Evolutionary conservation across 37 sponge, comb jelly and placozoan genomes (phyloP), one percentile per base, ranked within the genome.

Genomic region (Chondrosia reniformis): DNA sequence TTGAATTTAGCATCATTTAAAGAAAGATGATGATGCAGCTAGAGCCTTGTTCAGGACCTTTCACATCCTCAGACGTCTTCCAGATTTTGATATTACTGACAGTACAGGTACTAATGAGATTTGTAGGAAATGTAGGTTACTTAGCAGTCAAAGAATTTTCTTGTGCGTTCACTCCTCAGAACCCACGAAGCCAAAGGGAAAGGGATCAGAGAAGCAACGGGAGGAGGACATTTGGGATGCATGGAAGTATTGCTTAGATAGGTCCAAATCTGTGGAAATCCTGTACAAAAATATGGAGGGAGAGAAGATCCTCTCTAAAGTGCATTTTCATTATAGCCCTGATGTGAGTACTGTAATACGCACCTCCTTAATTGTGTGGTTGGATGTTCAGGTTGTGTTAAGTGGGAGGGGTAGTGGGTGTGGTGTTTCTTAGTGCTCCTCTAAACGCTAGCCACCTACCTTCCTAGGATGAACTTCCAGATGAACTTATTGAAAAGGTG

Each of bases 401-500:
- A n/a, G n/a, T n/a, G n/a, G n/a, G n/a, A n/a, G n/a, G n/a, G n/a
- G n/a, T n/a, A n/a, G n/a, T n/a, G n/a, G n/a, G n/a, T n/a, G n/a
- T n/a, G n/a, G n/a, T n/a, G n/a, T n/a, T n/a, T n/a, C n/a, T n/a
- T n/a, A n/a, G n/a, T n/a, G n/a, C n/a, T n/a, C n/a, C n/a, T n/a
- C n/a, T n/a, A n/a, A n/a, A n/a, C n/a, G n/a, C n/a, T n/a, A n/a
- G n/a, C n/a, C n/a, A n/a, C n/a, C n/a, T n/a, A n/a, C 43, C 19
- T 22, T 19, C 27, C 21, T 34, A 82, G 86, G 69, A 46, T 76
- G 76, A 79, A 17, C 69, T 93, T 38, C 43, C 79, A 49, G 87
- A 89, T 31, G 89, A 83, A 25, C 61, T 89, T 32, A 82, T 58
- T 13, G 94, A 93, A 59, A 79, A 71, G 52, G 85, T 94, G 40